Evolutionary conservation across 2,888 invertebrate species (phyloP), one percentile per base, ranked within the genome.

Genomic region (Hemaris fuciformis): DNA sequence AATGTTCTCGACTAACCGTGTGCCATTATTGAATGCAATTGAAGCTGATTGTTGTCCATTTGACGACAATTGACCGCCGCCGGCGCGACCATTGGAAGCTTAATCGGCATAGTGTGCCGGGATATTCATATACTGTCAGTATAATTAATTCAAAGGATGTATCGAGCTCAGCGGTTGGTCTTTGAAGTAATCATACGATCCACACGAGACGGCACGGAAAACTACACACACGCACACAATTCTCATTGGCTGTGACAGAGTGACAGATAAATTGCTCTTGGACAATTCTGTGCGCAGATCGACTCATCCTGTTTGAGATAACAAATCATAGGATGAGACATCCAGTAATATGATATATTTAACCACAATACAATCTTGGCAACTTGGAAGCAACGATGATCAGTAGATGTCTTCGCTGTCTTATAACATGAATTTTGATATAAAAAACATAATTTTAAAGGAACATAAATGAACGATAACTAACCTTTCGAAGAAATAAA

Each of bases 11-110:
- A 71, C 75, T 73, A 75, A 79, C 75, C 76, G 83, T 82, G 82
- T 84, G 77, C 78, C 62, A 76, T 87, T 88, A 91, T 91, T 90
- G 91, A 83, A 79, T 80, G 73, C 88, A 91, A 91, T 91, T 91
- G 91, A 70, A 73, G 80, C 75, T 89, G 90, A 91, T 91, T 91
- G 91, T 81, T 73, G 83, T 66, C 85, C 83, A 90, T 88, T 91
- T 89, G 83, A 81, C 80, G 78, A 75, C 91, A 91, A 91, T 91
- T 91, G 91, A 59, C 48, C 60, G 57, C 15, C 56, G 34, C 27
- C 38, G 46, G 53, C 25, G 63, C 67, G 68, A 59, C 79, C 81
- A 85, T 80, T 80, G 73, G 80, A 67, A 74, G 79, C 74, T 71
- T 83, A 81, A 87, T 84, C 84, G 83, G 70, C 69, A 66, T 80